Evolutionary conservation across 2,888 invertebrate genomes (phyloP).

Genomic region (Neoscelio sp.): DNA sequence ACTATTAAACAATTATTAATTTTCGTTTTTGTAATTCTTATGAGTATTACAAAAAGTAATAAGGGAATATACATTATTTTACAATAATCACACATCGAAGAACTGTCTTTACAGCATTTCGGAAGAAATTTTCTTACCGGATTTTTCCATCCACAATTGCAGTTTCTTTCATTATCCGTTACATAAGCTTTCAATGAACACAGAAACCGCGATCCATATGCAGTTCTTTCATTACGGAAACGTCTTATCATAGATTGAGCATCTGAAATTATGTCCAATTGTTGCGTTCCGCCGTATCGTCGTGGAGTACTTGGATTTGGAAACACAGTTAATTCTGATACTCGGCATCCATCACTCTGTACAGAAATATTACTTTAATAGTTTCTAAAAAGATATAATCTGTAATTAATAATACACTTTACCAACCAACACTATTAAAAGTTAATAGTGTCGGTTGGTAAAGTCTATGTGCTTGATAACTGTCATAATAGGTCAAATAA

Average conservation of each 20-base stretch:
- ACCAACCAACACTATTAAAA: too few species aligned
- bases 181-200: slow-evolving; percentile 79
- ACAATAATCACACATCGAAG: too few species aligned
- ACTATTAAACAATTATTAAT: neutral
- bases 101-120: too few species aligned
- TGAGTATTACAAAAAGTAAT: too few species aligned
- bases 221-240: slow-evolving; percentile 72
- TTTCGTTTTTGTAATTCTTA: neutral
- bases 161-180: slow-evolving; percentile 72
- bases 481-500: too few species aligned
- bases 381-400: too few species aligned
- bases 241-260: slow-evolving; percentile 74
- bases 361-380: neutral
- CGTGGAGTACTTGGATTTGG: neutral
- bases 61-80: too few species aligned
- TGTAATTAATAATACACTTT: too few species aligned
- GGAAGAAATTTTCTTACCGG: slow-evolving; percentile 81
- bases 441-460: too few species aligned
- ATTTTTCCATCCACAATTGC: slow-evolving; percentile 86
- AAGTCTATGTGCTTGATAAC: too few species aligned
- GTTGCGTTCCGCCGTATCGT: slow-evolving; percentile 37
- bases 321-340: slow-evolving; percentile 25
- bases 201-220: slow-evolving; percentile 84
- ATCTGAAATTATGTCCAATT: slow-evolving; percentile 65
- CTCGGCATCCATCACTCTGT: slow-evolving; percentile 18